Evolutionary conservation across 2,797 vertebrate species (phyloP).

Genomic region (Ficedula albicollis): DNA sequence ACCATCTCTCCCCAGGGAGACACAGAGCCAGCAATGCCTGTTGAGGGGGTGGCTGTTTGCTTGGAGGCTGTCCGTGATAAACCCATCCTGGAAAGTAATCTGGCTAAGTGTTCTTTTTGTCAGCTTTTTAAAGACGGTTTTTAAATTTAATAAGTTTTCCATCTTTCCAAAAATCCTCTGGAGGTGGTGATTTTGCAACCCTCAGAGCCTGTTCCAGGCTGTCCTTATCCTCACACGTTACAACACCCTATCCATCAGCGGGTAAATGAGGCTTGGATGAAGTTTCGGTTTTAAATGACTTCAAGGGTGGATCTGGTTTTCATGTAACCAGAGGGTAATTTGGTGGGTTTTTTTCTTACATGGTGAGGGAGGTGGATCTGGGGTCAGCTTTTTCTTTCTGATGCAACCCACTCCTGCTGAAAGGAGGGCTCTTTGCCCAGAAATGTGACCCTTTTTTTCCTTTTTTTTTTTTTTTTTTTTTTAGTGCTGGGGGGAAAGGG

Average conservation of each 20-base stretch:
- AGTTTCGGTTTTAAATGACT: not conserved
- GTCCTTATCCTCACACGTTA: not conserved
- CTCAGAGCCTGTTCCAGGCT: not conserved
- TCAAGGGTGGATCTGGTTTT: slow-evolving; percentile 24
- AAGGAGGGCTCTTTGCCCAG: slow-evolving; percentile 14
- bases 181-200: slow-evolving; percentile 31
- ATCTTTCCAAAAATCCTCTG: not conserved
- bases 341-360: not conserved
- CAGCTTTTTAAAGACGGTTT: not conserved
- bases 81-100: not conserved
- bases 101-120: not conserved
- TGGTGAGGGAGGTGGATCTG: not conserved
- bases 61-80: not conserved
- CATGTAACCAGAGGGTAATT: slow-evolving; percentile 27
- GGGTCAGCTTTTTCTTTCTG: slow-evolving; percentile 16
- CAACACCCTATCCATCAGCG: not conserved
- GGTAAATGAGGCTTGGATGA: not conserved
- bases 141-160: not conserved
- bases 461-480: too few species aligned
- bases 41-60: not conserved
- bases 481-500: too few species aligned
- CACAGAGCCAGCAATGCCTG: accelerated
- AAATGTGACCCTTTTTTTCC: not conserved
- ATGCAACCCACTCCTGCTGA: not conserved
- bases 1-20: not conserved